Evolutionary conservation across 2,113 vertebrate species (phyloP).

Genomic region (Pollimyrus isidori): DNA sequence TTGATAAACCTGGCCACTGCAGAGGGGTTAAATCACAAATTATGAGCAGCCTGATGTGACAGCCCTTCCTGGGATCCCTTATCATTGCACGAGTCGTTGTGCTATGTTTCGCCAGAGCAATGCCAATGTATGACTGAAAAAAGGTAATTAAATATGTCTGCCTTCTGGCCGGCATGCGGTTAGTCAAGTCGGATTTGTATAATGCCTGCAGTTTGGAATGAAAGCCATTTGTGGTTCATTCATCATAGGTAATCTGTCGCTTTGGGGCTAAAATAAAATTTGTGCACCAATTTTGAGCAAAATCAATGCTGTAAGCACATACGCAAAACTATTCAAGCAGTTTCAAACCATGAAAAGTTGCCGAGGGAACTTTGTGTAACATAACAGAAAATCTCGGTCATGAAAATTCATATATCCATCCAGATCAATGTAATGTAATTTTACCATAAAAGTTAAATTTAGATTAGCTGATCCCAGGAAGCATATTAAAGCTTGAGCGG

Average conservation of each 20-base stretch:
- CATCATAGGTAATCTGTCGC: conserved; percentile 12
- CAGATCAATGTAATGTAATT: not conserved
- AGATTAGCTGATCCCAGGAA: not conserved
- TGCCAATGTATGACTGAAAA: conserved; percentile 7
- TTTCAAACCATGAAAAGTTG: not conserved
- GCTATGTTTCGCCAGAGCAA: not conserved
- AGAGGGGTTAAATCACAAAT: not conserved
- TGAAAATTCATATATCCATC: not conserved
- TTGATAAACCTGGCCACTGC: not conserved
- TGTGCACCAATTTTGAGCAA: not conserved
- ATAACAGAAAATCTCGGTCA: not conserved
- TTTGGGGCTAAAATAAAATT: not conserved
- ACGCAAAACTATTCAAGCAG: not conserved
- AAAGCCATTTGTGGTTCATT: conserved; percentile 9
- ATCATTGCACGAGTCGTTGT: not conserved
- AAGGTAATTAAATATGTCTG: conserved; percentile 18
- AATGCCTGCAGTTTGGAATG: not conserved
- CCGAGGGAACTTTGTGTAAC: not conserved
- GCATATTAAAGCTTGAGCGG: not conserved
- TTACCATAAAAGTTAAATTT: not conserved
- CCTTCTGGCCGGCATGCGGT: not conserved
- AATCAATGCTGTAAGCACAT: not conserved
- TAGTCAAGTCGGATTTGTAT: conserved; percentile 18
- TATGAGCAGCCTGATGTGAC: not conserved
- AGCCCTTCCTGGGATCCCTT: not conserved